phyloP scores from a whole-genome alignment of 2,888 invertebrate species.

The Macrophya annulata region DNA sequence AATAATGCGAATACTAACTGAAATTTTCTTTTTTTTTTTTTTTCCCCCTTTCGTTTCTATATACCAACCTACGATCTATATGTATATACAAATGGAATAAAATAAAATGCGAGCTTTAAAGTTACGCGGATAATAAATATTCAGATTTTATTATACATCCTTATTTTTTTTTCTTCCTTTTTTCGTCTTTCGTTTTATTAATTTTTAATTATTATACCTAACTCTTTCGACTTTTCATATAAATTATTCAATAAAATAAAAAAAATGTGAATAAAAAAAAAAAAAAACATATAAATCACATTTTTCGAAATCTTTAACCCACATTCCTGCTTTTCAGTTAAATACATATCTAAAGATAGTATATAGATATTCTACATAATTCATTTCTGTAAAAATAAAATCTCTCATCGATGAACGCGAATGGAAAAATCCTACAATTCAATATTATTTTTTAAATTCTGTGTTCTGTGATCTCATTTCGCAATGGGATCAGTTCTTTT shows the following conservation, averaged over 20 bases:
- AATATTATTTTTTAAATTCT: not conserved
- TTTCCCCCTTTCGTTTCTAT: not conserved
- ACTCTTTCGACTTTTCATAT: not conserved
- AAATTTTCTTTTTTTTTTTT: not conserved
- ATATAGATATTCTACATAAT: not conserved
- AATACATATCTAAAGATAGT: no score
- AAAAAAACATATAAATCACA: not conserved
- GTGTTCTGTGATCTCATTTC: not conserved
- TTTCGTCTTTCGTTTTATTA: not conserved
- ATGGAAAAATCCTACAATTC: not conserved
- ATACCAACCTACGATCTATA: not conserved
- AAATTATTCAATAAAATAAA: not conserved
- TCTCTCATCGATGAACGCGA: not conserved
- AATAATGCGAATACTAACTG: conserved; percentile 37
- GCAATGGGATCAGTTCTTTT: not conserved
- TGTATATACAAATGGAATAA: not conserved
- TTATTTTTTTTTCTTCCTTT: not conserved
- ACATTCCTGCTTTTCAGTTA: not conserved
- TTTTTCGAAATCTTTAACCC: not conserved
- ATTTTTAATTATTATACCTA: not conserved
- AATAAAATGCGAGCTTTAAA: not conserved
- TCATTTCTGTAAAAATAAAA: not conserved
- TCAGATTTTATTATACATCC: not conserved
- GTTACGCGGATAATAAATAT: conserved; percentile 2
- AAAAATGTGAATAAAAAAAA: not conserved